Evolutionary conservation across 2,888 invertebrate genomes (phyloP).

Genomic region (Troides aeacus): DNA sequence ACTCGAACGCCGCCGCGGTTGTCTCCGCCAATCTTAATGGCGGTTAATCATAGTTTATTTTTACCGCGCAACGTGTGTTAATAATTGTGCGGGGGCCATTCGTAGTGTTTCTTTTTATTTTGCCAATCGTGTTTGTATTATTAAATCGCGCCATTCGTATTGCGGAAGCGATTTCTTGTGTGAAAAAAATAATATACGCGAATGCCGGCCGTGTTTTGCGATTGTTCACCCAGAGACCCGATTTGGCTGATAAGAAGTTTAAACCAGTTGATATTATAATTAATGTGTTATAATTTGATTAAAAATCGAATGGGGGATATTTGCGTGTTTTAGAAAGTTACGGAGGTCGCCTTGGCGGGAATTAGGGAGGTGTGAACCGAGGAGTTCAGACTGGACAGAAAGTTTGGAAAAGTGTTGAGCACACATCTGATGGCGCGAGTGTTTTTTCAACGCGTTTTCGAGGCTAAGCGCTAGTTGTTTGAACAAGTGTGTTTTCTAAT

Average conservation of each 20-base stretch:
- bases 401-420: conserved; percentile 76
- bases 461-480: conserved; percentile 80
- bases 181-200: conserved; percentile 49
- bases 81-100: conserved; percentile 72
- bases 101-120: conserved; percentile 65
- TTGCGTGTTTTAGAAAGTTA: conserved; percentile 42
- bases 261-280: conserved; percentile 39
- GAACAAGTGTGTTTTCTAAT: conserved; percentile 81
- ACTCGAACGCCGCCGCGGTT: conserved; percentile 55
- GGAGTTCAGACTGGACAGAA: conserved; percentile 63
- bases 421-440: conserved; percentile 73
- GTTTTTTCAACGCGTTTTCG: conserved; percentile 80
- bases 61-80: conserved; percentile 77
- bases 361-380: conserved; percentile 51
- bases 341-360: conserved; percentile 64
- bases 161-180: conserved; percentile 62
- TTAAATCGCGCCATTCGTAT: conserved; percentile 57
- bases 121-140: conserved; percentile 60
- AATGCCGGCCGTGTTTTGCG: conserved; percentile 46
- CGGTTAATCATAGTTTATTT: conserved; percentile 80
- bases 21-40: conserved; percentile 77
- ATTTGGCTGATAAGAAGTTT: conserved; percentile 50
- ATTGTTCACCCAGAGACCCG: conserved; percentile 49
- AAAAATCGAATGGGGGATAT: conserved; percentile 38
- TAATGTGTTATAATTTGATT: conserved; percentile 33